A percentile compares a stretch with the other conserved stretches of the same genome.
These are phyloP conservation scores for Caenorhabditis briggsae DNA, from an alignment of 1,140 invertebrate genomes.

Conservation along the genomic window DNA sequence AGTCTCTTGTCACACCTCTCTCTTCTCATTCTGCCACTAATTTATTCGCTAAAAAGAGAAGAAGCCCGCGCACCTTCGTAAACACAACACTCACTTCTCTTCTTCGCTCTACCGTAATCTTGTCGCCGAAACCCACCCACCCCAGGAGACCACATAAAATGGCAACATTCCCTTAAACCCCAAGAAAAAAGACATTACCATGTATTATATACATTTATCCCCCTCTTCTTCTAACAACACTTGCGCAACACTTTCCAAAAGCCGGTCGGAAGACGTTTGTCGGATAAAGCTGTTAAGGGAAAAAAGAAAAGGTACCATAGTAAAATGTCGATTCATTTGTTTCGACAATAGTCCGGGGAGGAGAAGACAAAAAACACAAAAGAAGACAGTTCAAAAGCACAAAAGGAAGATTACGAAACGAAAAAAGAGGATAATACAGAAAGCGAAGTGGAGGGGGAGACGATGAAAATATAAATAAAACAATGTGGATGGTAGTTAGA, in stretches of 20 bases:
- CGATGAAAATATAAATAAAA: not conserved
- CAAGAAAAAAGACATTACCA: constrained; percentile 29
- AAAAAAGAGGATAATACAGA: not conserved
- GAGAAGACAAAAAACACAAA: not conserved
- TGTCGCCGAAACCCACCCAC: not conserved
- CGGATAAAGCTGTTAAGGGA: constrained; percentile 21
- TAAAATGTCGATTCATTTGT: constrained; percentile 46
- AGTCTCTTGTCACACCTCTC: constrained; percentile 8
- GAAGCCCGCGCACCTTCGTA: constrained; percentile 43
- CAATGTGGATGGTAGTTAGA: no score
- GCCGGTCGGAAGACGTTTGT: constrained; percentile 52
- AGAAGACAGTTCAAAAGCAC: not conserved
- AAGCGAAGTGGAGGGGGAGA: not conserved
- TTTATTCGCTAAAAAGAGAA: constrained; percentile 52
- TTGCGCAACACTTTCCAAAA: constrained; percentile 45
- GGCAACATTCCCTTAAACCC: constrained; percentile 51
- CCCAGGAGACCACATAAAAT: constrained; percentile 48
- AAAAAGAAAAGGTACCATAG: constrained; percentile 8
- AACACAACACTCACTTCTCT: constrained; percentile 29
- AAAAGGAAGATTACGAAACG: constrained; percentile 40
- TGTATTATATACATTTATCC: constrained; percentile 42
- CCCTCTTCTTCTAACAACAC: not conserved
- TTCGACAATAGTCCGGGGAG: not conserved
- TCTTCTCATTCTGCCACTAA: not conserved
- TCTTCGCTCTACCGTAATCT: constrained; percentile 18